A percentile compares a stretch with the other conserved stretches of the same genome.
Evolutionary conservation across 35 echinoderm and acorn worm species (phyloP).

Genomic region (Eucidaris tribuloides): DNA sequence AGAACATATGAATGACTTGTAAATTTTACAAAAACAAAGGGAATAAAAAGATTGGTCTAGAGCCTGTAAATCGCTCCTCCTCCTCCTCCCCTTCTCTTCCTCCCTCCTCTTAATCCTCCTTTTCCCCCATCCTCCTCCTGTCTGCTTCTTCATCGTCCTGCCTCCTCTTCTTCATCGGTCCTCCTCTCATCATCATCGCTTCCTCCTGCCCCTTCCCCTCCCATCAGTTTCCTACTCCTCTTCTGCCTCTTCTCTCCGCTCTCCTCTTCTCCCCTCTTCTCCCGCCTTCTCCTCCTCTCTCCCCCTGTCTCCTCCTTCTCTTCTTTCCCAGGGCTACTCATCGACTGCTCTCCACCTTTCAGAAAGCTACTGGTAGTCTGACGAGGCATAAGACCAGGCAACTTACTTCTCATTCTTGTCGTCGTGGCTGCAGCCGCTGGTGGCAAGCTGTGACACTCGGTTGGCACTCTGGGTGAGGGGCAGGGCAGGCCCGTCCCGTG

Average conservation of each 20-base stretch:
- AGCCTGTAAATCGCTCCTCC: no score
- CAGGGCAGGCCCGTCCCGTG: background rate
- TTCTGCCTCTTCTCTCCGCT: background rate
- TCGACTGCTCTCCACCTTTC: background rate
- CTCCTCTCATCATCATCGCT: no score
- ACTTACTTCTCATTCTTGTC: conserved; percentile 45
- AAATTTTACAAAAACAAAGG: no score
- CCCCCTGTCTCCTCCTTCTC: background rate
- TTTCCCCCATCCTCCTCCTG: background rate
- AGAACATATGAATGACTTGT: no score
- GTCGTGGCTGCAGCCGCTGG: conserved; percentile 38
- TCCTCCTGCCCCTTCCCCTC: no score
- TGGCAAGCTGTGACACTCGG: conserved; percentile 44
- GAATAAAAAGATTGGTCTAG: no score
- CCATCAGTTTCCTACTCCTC: no score
- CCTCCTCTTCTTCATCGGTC: background rate
- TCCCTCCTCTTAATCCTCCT: no score
- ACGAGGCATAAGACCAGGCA: no score
- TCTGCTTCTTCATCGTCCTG: background rate
- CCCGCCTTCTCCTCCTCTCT: background rate
- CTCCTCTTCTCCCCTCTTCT: background rate
- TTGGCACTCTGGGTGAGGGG: conserved; percentile 48
- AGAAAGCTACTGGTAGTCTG: background rate
- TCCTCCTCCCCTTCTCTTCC: background rate
- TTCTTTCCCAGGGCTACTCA: background rate